Evolutionary conservation across 1,140 invertebrate genomes (phyloP).

Genomic region (Melipona quadrifasciata): DNA sequence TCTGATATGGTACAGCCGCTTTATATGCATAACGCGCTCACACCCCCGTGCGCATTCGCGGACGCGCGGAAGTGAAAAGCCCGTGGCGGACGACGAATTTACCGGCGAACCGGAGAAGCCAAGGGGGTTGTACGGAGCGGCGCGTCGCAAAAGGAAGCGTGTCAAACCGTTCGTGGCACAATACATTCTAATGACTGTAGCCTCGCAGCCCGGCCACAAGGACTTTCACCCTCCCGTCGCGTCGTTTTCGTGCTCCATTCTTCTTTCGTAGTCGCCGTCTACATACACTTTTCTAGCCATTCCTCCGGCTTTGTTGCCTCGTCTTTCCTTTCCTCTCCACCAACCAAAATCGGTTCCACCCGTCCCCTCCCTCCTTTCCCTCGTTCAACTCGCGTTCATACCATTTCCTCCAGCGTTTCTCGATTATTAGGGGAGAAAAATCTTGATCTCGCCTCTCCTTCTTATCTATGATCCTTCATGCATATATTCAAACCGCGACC

Average conservation of each 20-base stretch:
- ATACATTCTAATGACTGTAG: conserved; percentile 77
- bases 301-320: conserved; percentile 5
- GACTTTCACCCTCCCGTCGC: conserved; percentile 35
- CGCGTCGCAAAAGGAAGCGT: conserved; percentile 44
- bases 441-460: not conserved
- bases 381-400: too few relatives aligned
- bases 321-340: not conserved
- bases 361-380: too few relatives aligned
- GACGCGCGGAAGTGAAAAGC: not conserved
- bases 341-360: not conserved
- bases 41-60: not conserved
- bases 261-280: conserved; percentile 42
- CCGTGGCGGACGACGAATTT: conserved; percentile 8
- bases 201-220: conserved; percentile 41
- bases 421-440: conserved; percentile 14
- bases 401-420: conserved; percentile 28
- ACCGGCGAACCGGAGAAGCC: not conserved
- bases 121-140: not conserved
- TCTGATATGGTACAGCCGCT: not conserved
- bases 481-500: conserved; percentile 14
- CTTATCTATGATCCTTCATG: not conserved
- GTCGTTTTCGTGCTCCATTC: conserved; percentile 14
- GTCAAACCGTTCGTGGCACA: conserved; percentile 72
- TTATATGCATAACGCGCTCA: not conserved
- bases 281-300: conserved; percentile 36